A percentile compares a stretch with the other conserved stretches of the same genome.
Conservation (phyloP, 1,140 invertebrate species). For the Acromyrmex echinatior region DNA sequence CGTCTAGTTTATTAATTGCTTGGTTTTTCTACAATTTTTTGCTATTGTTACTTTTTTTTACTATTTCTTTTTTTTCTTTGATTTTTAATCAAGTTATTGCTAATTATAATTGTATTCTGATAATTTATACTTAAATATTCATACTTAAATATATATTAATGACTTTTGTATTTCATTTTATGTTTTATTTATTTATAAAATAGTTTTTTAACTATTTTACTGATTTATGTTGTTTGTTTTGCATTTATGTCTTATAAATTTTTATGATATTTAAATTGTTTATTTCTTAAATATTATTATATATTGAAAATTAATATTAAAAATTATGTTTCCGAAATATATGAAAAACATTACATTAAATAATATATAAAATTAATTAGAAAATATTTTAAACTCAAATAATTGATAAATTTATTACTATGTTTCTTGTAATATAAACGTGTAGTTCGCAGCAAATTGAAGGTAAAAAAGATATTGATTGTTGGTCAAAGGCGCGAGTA, state of each 20-base stretch:
- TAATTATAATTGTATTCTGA: not conserved
- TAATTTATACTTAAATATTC: not conserved
- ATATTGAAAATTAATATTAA: not conserved
- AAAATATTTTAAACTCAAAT: not conserved
- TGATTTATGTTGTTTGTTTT: not conserved
- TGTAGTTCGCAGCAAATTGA: not conserved
- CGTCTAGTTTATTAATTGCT: not conserved
- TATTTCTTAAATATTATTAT: not conserved
- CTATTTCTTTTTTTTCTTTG: not conserved
- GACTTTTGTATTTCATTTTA: not conserved
- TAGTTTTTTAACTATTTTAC: not conserved
- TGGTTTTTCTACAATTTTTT: not conserved
- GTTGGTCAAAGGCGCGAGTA: not conserved
- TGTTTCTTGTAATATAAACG: not conserved
- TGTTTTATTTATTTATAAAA: conserved; percentile 3
- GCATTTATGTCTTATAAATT: not conserved
- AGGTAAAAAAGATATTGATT: not conserved
- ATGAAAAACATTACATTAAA: not conserved
- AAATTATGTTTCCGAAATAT: not conserved
- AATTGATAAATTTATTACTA: not conserved
- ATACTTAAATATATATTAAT: not conserved
- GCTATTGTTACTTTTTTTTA: too few relatives aligned
- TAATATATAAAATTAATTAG: not conserved
- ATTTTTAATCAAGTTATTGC: not conserved
- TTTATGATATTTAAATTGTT: not conserved